Evolutionary conservation across 1,140 invertebrate genomes (phyloP), one percentile per base, ranked within the genome.

Genomic region (Pinna nobilis): DNA sequence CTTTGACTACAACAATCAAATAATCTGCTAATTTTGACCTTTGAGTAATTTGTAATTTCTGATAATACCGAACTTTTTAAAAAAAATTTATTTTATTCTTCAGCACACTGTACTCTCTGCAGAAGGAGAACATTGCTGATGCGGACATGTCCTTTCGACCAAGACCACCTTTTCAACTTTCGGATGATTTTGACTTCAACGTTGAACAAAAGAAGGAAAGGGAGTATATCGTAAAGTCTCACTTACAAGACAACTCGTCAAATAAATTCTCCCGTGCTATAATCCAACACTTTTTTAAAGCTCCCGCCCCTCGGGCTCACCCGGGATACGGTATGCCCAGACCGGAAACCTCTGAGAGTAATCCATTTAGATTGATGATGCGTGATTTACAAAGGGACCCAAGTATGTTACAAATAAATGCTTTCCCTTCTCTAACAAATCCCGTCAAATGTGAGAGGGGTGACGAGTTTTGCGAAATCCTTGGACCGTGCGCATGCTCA

Each of bases 271-370:
- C 57, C 20, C 35, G 41, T 4, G 73, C 73, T 2, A 70, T 75
- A 0, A 70, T 75, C 37, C 60, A 60, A 55, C 73, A 75, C n/a
- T 75, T 75, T 33, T 75, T 50, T 25, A 75, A 75, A 32, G 73
- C 73, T 3, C 73, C 73, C 2, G 73, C 61, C 30, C 67, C 73
- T 2, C 63, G 65, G 4, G 39, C 66, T 23, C 67, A 65, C 33
- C 73, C 73, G 6, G 73, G 73, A 1, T 75, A 75, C 28, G 66
- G 73, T 4, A 70, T 75, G 73, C 73, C 73, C 3, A 39, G 73
- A 15, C 73, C 73, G 18, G 66, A 70, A 37, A 75, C 73, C 11
- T 35, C 49, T 11, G 67, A 75, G 61, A 37, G 55, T 0, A 75
- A 70, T 32, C 73, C 73, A n/a, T 75, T 70, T 51, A 53, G 67